Evolutionary conservation across 2,797 vertebrate species (phyloP), one percentile per base, ranked within the genome.

Genomic region (Hirundo rustica): DNA sequence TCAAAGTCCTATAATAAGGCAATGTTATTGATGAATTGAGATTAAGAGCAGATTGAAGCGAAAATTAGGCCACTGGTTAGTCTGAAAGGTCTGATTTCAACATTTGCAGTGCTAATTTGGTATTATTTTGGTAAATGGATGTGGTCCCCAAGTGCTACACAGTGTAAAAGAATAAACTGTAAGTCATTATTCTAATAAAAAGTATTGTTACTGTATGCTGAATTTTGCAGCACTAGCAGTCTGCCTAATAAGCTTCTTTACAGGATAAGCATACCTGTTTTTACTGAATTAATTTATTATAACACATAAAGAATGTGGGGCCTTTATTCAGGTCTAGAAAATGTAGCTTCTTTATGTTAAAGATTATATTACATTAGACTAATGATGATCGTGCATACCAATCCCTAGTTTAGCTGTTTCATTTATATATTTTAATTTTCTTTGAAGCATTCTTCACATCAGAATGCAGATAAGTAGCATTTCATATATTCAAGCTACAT

Each of bases 21-120:
- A 97, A 97, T 80, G 98, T 98, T 99, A 99, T 99, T 99, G 99
- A 99, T 99, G 99, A 99, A 99, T 98, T 98, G 98, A 99, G 98
- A 99, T 99, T 99, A 99, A 98, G 98, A 98, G 97, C 98, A 98
- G 98, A 99, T 98, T 98, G 98, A 98, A 99, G 98, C 98, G 98
- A 99, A 98, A 98, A 99, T 98, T 98, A 98, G 98, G 98, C 97
- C 98, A 98, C 97, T 97, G 98, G 97, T 98, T 98, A 98, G 96
- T 97, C 97, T 98, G 98, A 98, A 98, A 98, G 97, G 97, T 98
- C 98, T 98, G 98, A 98, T 98, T 98, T 98, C 98, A 98, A 98
- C 98, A 98, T 99, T 98, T 98, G 98, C 98, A 98, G 97, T 98
- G 98, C 98, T 99, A 99, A 99, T 98, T 98, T 97, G 97, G 97